Percentiles rank a stretch among this genome's conserved stretches.
phyloP scores from a whole-genome alignment of 1,140 invertebrate genomes.

The Orchestia grillus region DNA sequence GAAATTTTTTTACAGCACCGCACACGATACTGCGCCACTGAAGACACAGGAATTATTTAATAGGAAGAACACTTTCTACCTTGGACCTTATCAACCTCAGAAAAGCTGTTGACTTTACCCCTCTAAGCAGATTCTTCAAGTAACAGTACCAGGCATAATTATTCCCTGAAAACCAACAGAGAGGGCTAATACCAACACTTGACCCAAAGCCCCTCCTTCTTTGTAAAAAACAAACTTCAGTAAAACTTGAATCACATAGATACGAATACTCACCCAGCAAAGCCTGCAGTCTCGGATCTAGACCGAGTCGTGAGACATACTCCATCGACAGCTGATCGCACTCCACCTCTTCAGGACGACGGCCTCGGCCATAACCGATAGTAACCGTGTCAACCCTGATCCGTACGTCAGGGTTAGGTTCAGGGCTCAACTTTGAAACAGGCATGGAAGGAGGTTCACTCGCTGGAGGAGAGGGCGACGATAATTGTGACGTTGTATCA shows the following conservation, averaged over 20 bases:
- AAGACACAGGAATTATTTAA: too few relatives aligned
- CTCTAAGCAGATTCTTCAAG: not conserved
- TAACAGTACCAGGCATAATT: too few relatives aligned
- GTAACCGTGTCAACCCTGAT: constrained; percentile 47
- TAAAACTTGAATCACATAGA: not conserved
- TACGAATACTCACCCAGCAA: constrained; percentile 76
- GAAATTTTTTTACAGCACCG: too few relatives aligned
- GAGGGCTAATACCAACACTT: too few relatives aligned
- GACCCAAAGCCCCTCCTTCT: too few relatives aligned
- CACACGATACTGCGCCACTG: too few relatives aligned
- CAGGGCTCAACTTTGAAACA: not conserved
- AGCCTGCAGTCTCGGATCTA: constrained; percentile 78
- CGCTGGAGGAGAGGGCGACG: not conserved
- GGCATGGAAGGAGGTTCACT: not conserved
- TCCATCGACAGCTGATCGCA: constrained; percentile 83
- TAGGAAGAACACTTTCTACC: not conserved
- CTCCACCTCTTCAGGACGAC: constrained; percentile 83
- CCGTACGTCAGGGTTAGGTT: not conserved
- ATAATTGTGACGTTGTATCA: not conserved
- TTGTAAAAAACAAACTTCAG: not conserved
- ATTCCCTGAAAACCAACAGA: too few relatives aligned
- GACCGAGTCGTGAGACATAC: constrained; percentile 76
- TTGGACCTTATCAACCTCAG: not conserved
- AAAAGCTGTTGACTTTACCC: not conserved
- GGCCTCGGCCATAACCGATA: constrained; percentile 70